Conservation (phyloP, 2,113 vertebrate species). For the Camelus dromedarius region DNA sequence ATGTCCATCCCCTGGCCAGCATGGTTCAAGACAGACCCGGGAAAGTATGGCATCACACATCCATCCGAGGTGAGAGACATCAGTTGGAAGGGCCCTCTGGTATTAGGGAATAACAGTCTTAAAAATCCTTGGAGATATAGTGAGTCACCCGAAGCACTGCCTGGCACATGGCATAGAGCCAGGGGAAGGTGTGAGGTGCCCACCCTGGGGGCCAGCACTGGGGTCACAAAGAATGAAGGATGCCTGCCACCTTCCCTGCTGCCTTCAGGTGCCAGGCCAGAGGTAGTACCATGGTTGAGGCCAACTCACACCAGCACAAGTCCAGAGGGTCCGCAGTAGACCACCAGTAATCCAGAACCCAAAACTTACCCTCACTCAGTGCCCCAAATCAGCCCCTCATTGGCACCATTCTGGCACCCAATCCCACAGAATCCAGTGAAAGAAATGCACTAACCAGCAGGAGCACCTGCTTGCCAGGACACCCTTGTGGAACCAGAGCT, state of each 20-base stretch:
- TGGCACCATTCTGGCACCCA: background rate
- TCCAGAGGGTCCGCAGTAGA: background rate
- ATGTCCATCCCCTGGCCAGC: background rate
- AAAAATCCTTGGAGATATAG: background rate
- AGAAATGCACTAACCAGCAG: background rate
- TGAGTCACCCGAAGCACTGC: background rate
- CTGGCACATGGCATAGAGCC: background rate
- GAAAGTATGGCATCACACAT: background rate
- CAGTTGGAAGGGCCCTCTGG: background rate
- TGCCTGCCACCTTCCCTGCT: background rate
- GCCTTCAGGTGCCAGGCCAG: background rate
- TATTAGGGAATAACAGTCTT: background rate
- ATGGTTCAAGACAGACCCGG: background rate
- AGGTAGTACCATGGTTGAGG: background rate
- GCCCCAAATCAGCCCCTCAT: background rate
- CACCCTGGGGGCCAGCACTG: background rate
- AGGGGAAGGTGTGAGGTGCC: background rate
- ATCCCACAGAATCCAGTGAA: fast-evolving
- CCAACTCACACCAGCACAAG: background rate
- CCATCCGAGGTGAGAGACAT: background rate
- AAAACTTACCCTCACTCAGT: background rate
- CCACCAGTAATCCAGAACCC: background rate
- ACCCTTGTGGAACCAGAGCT: background rate
- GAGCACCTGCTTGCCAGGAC: background rate
- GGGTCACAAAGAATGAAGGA: background rate